phyloP scores from a whole-genome alignment of 2,797 vertebrate genomes.

The Pseudotriccus pelzelni region DNA sequence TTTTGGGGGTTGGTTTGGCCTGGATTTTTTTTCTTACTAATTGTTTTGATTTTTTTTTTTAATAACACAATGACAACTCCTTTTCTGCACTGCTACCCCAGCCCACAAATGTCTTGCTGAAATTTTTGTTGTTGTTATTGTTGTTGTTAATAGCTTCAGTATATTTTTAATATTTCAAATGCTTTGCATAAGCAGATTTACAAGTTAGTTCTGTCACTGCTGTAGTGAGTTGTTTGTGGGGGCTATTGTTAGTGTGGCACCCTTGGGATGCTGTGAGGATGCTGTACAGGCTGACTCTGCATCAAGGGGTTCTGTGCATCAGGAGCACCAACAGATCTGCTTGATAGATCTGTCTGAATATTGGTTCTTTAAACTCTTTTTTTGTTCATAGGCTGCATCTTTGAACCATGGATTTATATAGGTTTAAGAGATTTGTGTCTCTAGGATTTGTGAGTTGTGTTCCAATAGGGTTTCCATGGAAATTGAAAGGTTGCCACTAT shows the following conservation, averaged over 20 bases:
- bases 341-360: not conserved
- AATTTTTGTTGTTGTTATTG: not conserved
- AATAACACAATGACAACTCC: not conserved
- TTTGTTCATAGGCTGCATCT: not conserved
- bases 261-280: not conserved
- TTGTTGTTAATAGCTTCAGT: not conserved
- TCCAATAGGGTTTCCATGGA: constrained; percentile 52
- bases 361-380: not conserved
- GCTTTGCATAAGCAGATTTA: not conserved
- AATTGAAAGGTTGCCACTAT: constrained; percentile 36
- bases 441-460: constrained; percentile 2
- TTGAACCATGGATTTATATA: not conserved
- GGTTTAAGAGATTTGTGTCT: constrained; percentile 24
- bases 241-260: not conserved
- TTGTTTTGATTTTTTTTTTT: not conserved
- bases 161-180: not conserved
- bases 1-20: not conserved
- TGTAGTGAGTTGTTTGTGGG: not conserved
- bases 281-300: not conserved
- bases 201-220: not conserved
- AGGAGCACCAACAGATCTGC: not conserved
- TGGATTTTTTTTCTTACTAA: too few species aligned
- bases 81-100: not conserved
- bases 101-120: not conserved
- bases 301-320: not conserved